phyloP scores from a whole-genome alignment of 2,888 invertebrate species.

The Drosophila nigricruria region DNA sequence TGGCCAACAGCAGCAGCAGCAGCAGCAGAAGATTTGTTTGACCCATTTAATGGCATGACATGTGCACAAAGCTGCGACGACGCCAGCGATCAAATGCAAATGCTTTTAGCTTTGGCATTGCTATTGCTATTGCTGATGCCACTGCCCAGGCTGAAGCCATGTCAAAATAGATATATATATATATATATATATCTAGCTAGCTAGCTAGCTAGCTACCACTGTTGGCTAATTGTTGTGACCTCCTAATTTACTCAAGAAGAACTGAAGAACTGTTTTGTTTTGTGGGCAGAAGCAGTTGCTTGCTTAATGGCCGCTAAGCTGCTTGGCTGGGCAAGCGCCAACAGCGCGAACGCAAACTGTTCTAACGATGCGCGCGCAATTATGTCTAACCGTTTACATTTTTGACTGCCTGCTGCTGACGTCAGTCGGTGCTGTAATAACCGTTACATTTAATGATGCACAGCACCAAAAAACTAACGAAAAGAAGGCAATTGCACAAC shows the following conservation, averaged over 20 bases:
- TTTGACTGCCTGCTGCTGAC: constrained; percentile 27
- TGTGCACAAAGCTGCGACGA: constrained; percentile 77
- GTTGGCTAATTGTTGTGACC: constrained; percentile 84
- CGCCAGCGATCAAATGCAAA: constrained; percentile 51
- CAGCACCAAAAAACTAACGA: not conserved
- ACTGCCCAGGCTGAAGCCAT: constrained; percentile 25
- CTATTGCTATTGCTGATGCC: not conserved
- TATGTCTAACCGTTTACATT: constrained; percentile 68
- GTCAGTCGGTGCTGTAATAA: constrained; percentile 64
- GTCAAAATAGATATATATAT: constrained; percentile 65
- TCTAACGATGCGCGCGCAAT: constrained; percentile 75
- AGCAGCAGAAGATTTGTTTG: constrained; percentile 71
- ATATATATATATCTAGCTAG: constrained; percentile 13
- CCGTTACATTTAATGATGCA: constrained; percentile 77
- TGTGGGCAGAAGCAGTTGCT: constrained; percentile 33
- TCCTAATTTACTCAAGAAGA: constrained; percentile 84
- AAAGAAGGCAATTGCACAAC: constrained; percentile 44
- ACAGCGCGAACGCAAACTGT: constrained; percentile 63
- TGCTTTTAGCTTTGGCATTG: constrained; percentile 34
- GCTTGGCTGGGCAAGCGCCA: constrained; percentile 56
- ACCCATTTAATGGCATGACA: constrained; percentile 77
- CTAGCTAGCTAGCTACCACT: too few species aligned
- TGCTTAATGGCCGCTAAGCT: constrained; percentile 49
- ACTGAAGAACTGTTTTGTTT: constrained; percentile 48
- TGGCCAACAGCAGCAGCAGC: constrained; percentile 30